phyloP scores from a whole-genome alignment of 2,888 invertebrate species.

The Eupithecia vulgata region DNA sequence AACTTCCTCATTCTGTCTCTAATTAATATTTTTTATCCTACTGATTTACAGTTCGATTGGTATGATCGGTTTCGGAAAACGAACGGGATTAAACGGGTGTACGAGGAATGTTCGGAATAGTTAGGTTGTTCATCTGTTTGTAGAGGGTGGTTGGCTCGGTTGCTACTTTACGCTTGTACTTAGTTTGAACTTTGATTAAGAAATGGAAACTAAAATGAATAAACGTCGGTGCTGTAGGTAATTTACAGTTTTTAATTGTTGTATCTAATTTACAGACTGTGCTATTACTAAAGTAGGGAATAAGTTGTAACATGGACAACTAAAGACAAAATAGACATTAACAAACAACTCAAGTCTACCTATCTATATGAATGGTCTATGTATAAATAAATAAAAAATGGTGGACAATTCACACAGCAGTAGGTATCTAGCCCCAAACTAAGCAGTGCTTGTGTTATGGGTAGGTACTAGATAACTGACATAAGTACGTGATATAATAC shows the following conservation, averaged over 20 bases:
- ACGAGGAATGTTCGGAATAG: constrained; percentile 16
- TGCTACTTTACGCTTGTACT: constrained; percentile 14
- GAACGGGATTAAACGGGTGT: constrained; percentile 17
- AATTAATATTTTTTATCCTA: constrained; percentile 63
- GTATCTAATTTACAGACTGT: background rate
- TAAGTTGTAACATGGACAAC: background rate
- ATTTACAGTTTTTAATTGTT: background rate
- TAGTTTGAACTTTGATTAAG: constrained; percentile 19
- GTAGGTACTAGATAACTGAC: too few species aligned
- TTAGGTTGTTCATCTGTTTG: constrained; percentile 22
- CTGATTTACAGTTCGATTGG: constrained; percentile 26
- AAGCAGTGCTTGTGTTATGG: too few species aligned
- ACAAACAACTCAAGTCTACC: too few species aligned
- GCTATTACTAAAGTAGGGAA: background rate
- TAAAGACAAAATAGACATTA: too few species aligned
- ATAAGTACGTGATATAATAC: too few species aligned
- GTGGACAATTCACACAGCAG: too few species aligned
- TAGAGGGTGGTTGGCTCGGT: constrained; percentile 13
- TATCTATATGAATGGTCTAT: too few species aligned
- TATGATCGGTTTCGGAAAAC: constrained; percentile 31
- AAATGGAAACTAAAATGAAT: constrained; percentile 15
- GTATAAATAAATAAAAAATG: too few species aligned
- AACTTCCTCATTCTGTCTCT: constrained; percentile 65
- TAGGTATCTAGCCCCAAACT: too few species aligned
- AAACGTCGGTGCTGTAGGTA: background rate